Percentiles rank a stretch among this genome's conserved stretches.
Conservation (phyloP, 1,140 invertebrate genomes). For the Brachionus plicatilis region DNA sequence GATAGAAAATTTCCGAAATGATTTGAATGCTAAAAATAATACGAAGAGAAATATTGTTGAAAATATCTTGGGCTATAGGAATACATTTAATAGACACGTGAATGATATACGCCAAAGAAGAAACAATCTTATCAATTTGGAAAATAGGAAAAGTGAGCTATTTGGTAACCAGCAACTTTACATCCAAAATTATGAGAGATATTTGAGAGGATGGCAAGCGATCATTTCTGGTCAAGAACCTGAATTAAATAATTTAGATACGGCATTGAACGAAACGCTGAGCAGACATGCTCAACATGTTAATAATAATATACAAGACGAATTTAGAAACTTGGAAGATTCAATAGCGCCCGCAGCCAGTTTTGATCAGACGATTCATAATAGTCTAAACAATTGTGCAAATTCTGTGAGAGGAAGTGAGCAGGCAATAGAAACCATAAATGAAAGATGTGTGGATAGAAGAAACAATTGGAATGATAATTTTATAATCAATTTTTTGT, state of each 20-base stretch:
- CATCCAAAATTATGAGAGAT: background rate
- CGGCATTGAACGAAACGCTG: background rate
- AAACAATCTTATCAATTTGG: background rate
- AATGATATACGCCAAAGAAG: background rate
- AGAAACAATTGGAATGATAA: background rate
- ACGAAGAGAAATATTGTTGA: background rate
- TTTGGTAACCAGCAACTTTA: background rate
- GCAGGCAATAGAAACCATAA: too few species aligned
- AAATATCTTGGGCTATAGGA: background rate
- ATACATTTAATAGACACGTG: background rate
- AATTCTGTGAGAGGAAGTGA: background rate
- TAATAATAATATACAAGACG: background rate
- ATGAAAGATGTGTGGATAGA: too few species aligned
- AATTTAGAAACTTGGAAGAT: background rate
- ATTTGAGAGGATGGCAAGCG: background rate
- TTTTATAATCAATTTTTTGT: background rate
- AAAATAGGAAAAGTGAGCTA: background rate
- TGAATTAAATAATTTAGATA: background rate
- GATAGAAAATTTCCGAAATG: background rate
- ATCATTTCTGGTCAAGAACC: background rate
- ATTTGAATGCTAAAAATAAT: background rate
- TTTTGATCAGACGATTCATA: background rate
- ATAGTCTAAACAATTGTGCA: background rate
- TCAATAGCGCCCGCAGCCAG: background rate
- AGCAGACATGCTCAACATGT: background rate